phyloP scores from a whole-genome alignment of 53 echinoderm and acorn worm species.

The Mesocentrotus franciscanus region DNA sequence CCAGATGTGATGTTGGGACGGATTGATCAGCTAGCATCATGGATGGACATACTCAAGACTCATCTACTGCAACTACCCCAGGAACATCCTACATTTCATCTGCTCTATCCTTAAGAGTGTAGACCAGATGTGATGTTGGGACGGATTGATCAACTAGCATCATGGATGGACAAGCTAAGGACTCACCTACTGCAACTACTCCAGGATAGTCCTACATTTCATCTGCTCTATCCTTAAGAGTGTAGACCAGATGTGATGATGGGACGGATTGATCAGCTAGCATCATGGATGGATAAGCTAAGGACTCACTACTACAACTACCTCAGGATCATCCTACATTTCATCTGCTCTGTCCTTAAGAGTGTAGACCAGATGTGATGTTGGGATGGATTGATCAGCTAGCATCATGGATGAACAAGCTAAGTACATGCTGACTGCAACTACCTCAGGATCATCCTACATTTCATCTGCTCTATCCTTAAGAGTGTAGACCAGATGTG shows the following conservation, averaged over 20 bases:
- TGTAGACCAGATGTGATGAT: constrained; percentile 44
- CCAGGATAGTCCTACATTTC: neutral
- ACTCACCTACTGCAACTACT: neutral
- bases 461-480: neutral
- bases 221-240: too few species aligned
- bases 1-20: constrained; percentile 45
- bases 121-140: neutral
- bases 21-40: constrained; percentile 10
- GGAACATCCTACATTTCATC: neutral
- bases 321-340: neutral
- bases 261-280: constrained; percentile 15
- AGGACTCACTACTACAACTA: neutral
- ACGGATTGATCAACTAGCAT: neutral
- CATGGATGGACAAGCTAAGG: neutral
- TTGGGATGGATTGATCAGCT: neutral
- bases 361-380: neutral
- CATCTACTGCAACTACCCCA: neutral
- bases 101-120: neutral
- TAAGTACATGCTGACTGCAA: neutral
- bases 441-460: constrained; percentile 5
- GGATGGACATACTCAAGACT: constrained; percentile 34
- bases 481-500: constrained; percentile 48
- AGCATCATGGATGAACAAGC: neutral
- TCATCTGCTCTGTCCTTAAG: neutral
- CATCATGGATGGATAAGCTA: constrained; percentile 44